phyloP scores from a whole-genome alignment of 2,888 invertebrate species.

The Tiliacea aurago region DNA sequence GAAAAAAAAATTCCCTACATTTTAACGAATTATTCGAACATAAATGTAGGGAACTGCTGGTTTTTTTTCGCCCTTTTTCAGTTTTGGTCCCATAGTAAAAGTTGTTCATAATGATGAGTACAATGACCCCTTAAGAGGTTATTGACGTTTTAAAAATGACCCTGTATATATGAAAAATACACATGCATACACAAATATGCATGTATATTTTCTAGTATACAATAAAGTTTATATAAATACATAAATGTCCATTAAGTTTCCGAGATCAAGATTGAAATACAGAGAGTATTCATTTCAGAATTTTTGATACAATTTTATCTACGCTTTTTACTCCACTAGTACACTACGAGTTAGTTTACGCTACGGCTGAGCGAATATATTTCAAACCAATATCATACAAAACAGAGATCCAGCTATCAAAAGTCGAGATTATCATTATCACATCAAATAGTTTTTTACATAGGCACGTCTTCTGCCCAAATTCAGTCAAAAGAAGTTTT shows the following conservation, averaged over 20 bases:
- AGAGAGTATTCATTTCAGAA: slow-evolving; percentile 55
- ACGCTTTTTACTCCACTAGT: slow-evolving; percentile 42
- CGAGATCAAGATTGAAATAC: slow-evolving; percentile 43
- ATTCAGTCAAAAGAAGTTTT: slow-evolving; percentile 13
- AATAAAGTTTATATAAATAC: not conserved
- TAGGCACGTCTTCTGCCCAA: slow-evolving; percentile 1
- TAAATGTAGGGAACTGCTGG: too few species aligned
- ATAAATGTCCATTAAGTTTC: slow-evolving; percentile 10
- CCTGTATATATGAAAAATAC: not conserved
- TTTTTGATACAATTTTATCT: slow-evolving; percentile 16
- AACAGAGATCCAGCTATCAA: slow-evolving; percentile 36
- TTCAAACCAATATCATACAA: slow-evolving; percentile 26
- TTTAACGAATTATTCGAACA: too few species aligned
- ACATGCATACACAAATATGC: too few species aligned
- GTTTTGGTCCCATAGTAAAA: too few species aligned
- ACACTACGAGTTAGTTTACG: slow-evolving; percentile 39
- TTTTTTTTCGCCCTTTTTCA: too few species aligned
- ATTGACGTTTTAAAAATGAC: too few species aligned
- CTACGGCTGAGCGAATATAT: slow-evolving; percentile 59
- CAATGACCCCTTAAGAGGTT: too few species aligned
- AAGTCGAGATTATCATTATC: slow-evolving; percentile 38
- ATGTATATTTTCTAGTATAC: not conserved
- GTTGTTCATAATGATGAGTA: too few species aligned
- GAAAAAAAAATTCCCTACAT: too few species aligned
- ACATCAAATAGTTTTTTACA: slow-evolving; percentile 22